Percentiles rank a stretch among this genome's conserved stretches.
Conservation (phyloP, 2,113 vertebrate genomes). For the Eclectus roratus region DNA sequence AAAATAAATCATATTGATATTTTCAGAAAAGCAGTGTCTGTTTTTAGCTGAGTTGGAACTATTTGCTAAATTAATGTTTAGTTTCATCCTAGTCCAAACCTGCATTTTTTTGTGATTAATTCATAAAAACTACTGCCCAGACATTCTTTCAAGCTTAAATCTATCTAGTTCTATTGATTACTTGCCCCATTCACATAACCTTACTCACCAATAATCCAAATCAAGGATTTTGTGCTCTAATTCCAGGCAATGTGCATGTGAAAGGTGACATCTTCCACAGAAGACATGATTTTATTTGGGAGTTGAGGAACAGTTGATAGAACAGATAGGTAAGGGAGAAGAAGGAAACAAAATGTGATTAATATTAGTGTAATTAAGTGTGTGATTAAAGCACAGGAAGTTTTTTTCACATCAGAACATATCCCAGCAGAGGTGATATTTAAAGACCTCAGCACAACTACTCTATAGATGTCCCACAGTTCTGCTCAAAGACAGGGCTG, state of each 20-base stretch:
- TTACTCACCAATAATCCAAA: background rate
- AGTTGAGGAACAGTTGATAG: background rate
- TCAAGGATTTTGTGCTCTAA: background rate
- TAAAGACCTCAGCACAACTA: background rate
- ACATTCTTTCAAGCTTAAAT: background rate
- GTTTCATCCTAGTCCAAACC: background rate
- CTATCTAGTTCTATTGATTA: background rate
- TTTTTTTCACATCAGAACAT: background rate
- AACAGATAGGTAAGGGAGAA: background rate
- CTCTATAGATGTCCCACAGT: background rate
- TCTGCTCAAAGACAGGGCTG: background rate
- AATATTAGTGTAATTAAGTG: background rate
- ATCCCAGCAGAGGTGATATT: background rate
- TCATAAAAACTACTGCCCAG: background rate
- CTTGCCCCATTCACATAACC: background rate
- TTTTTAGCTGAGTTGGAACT: background rate
- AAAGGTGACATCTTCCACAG: background rate
- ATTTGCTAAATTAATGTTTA: background rate
- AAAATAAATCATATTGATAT: slow-evolving; percentile 3
- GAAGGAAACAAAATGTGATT: background rate
- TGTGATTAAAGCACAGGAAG: background rate
- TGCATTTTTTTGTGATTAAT: background rate
- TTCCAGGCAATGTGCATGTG: background rate
- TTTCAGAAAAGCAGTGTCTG: slow-evolving; percentile 4
- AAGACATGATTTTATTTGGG: background rate